Evolutionary conservation across 2,888 invertebrate species (phyloP), one percentile per base, ranked within the genome.

Genomic region (Sphaerophoria rueppellii): DNA sequence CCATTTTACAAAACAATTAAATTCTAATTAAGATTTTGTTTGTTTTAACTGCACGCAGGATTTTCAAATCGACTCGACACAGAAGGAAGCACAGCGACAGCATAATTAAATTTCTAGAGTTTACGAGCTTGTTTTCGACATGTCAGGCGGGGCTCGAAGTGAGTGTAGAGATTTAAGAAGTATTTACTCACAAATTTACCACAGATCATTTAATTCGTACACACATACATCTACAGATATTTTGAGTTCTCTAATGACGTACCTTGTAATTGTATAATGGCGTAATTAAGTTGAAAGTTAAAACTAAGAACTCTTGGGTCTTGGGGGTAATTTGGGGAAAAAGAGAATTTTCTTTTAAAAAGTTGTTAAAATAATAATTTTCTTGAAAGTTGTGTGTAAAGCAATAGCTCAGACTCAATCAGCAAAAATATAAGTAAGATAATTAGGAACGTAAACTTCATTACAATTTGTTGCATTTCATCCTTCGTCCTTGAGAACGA

Each of bases 21-120:
- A 80, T 80, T 83, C 75, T 83, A 83, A 83, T 83, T 80, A 83
- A 80, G 80, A 76, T 80, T 80, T 83, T 83, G 80, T 83, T 79
- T 83, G 50, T 75, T 71, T 54, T 35, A 48, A 35, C 14, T 50
- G 54, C 80, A 83, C 75, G 75, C 71, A 80, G 75, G 69, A 75
- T 72, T 76, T 80, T 72, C 75, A 2, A 24, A 24, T 24, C 24
- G 24, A 24, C 24, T 24, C 24, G 24, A 24, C 24, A 55, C 80
- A 75, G 75, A 76, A 83, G 80, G 80, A 80, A 83, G 80, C 75
- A 61, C 37, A 69, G 61, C 74, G 69, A 61, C 37, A 69, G 61
- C 74, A 72, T 83, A 83, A 83, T 83, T 80, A 80, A 83, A 80
- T 80, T 83, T 75, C 83, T 83, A 5, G 3, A 75, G 75, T 74